These are phyloP conservation scores for Cecidostiba fungosa DNA, from an alignment of 2,888 invertebrate genomes.

Conservation along the genomic window DNA sequence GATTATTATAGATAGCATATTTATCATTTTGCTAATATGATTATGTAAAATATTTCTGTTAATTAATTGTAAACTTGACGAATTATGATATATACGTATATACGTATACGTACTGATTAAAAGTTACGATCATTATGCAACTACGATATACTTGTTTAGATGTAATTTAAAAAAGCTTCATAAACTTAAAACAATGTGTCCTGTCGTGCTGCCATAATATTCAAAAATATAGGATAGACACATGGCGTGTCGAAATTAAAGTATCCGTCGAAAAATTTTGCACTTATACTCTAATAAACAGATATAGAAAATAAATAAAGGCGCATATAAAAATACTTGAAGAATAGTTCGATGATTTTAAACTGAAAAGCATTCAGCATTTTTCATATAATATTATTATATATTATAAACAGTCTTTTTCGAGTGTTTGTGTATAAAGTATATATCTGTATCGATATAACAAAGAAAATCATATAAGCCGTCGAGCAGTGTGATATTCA, in stretches of 20 bases:
- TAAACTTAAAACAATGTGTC: not conserved
- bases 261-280: not conserved
- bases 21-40: conserved; percentile 16
- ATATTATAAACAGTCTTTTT: not conserved
- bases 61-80: conserved; percentile 19
- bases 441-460: not conserved
- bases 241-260: not conserved
- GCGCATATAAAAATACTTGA: not conserved
- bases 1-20: conserved; percentile 20
- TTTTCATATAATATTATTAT: not conserved
- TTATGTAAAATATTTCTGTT: conserved; percentile 24
- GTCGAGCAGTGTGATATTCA: conserved; percentile 18
- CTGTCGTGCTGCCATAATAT: conserved; percentile 7
- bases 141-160: conserved; percentile 2
- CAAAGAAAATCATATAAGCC: not conserved
- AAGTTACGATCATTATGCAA: conserved; percentile 7
- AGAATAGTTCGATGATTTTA: not conserved
- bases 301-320: not conserved
- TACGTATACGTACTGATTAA: conserved; percentile 15
- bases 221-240: not conserved
- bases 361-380: not conserved
- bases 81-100: conserved; percentile 12
- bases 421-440: not conserved
- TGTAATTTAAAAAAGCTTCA: conserved; percentile 10
- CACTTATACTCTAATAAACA: not conserved